These are phyloP conservation scores for Andrena bicolor DNA, from an alignment of 2,888 invertebrate species.

Conservation along the genomic window DNA sequence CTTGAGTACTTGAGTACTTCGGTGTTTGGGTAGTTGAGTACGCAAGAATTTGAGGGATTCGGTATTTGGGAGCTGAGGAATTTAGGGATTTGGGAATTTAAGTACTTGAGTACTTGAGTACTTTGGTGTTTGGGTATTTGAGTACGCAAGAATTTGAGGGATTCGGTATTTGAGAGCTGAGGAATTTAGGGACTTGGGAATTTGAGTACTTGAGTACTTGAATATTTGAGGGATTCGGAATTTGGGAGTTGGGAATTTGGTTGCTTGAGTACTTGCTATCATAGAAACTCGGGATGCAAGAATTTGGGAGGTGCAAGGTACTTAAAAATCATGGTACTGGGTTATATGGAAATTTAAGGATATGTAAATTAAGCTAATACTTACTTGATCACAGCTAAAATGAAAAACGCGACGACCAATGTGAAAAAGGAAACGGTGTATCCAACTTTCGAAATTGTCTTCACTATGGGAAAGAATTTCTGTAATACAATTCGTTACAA, in stretches of 20 bases:
- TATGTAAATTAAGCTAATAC: constrained; percentile 69
- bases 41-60: too few species aligned
- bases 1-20: too few species aligned
- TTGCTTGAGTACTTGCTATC: too few species aligned
- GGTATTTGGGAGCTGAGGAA: too few species aligned
- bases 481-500: constrained; percentile 76
- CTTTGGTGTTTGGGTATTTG: too few species aligned
- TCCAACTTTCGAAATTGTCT: constrained; percentile 86
- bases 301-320: neutral
- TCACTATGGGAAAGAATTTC: constrained; percentile 86
- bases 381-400: constrained; percentile 87
- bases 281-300: too few species aligned
- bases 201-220: neutral
- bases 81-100: too few species aligned
- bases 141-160: too few species aligned
- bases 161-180: too few species aligned
- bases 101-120: too few species aligned
- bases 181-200: neutral
- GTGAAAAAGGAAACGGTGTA: constrained; percentile 87
- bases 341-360: neutral
- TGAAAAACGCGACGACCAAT: constrained; percentile 86
- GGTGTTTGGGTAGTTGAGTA: too few species aligned
- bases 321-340: neutral
- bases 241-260: neutral
- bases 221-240: neutral